phyloP scores from a whole-genome alignment of 2,888 invertebrate species.

The Camptogramma bilineatum region DNA sequence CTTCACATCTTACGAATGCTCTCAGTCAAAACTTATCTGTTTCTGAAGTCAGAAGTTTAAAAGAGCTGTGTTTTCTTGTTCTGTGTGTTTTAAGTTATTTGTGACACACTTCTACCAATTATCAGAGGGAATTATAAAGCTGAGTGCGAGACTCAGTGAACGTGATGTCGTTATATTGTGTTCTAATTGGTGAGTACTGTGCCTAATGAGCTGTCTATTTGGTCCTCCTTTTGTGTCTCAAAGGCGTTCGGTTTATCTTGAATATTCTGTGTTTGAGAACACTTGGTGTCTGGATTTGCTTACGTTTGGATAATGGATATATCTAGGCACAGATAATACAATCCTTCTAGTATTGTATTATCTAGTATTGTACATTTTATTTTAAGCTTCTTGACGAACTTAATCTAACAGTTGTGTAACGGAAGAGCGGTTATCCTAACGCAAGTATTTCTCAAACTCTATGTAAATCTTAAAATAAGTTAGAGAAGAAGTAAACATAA shows the following conservation, averaged over 20 bases:
- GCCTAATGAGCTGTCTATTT: constrained; percentile 38
- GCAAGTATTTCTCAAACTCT: too few species aligned
- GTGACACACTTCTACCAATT: constrained; percentile 55
- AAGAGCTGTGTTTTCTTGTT: not conserved
- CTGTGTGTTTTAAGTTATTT: constrained; percentile 58
- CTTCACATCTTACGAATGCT: not conserved
- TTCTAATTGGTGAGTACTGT: constrained; percentile 61
- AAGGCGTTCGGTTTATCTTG: constrained; percentile 3
- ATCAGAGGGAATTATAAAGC: constrained; percentile 59
- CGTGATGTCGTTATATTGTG: constrained; percentile 57
- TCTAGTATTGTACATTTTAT: too few species aligned
- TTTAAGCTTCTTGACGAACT: too few species aligned
- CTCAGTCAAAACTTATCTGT: not conserved
- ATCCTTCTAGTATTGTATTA: too few species aligned
- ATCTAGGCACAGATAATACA: too few species aligned
- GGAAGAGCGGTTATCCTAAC: too few species aligned
- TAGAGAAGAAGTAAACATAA: too few species aligned
- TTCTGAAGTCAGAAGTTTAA: not conserved
- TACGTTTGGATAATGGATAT: too few species aligned
- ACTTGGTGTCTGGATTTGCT: not conserved
- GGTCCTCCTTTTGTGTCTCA: not conserved
- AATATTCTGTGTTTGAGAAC: not conserved
- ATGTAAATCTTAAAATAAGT: too few species aligned
- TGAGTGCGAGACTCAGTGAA: constrained; percentile 39
- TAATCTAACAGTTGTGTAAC: too few species aligned